Evolutionary conservation across 1,140 invertebrate species (phyloP).

Genomic region (Anastrepha obliqua): DNA sequence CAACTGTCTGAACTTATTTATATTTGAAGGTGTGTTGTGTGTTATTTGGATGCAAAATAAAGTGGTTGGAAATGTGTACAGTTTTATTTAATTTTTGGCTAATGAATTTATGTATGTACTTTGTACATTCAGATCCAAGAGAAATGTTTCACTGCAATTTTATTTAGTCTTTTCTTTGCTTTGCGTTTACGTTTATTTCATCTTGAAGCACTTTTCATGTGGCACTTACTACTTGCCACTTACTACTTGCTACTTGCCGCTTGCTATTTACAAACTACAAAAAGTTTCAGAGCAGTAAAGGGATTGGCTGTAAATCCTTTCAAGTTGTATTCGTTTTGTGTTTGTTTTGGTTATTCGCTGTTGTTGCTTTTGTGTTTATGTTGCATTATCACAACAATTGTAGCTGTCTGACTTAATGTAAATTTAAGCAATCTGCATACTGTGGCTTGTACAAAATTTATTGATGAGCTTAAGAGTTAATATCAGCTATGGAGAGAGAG

Average conservation of each 20-base stretch:
- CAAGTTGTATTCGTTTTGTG: constrained; percentile 30
- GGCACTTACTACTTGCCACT: background rate
- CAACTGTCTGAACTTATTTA: constrained; percentile 27
- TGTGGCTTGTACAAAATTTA: background rate
- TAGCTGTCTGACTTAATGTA: constrained; percentile 47
- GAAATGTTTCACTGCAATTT: constrained; percentile 48
- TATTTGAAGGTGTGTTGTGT: background rate
- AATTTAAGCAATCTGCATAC: constrained; percentile 37
- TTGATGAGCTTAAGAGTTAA: background rate
- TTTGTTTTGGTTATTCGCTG: constrained; percentile 12
- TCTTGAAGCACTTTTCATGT: background rate
- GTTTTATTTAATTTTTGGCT: constrained; percentile 49
- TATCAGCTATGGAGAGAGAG: no score
- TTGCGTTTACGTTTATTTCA: background rate
- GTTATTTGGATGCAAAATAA: background rate
- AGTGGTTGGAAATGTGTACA: constrained; percentile 43
- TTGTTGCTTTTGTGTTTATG: background rate
- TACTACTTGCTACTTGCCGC: background rate
- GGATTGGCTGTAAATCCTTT: constrained; percentile 34
- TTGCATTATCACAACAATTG: constrained; percentile 37
- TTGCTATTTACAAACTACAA: background rate
- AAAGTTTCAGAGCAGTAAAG: constrained; percentile 12
- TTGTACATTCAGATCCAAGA: constrained; percentile 6
- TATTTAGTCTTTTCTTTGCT: constrained; percentile 1
- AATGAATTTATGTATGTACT: constrained; percentile 46